Conservation (phyloP, 2,888 invertebrate genomes). For the Masnerella sp. region DNA sequence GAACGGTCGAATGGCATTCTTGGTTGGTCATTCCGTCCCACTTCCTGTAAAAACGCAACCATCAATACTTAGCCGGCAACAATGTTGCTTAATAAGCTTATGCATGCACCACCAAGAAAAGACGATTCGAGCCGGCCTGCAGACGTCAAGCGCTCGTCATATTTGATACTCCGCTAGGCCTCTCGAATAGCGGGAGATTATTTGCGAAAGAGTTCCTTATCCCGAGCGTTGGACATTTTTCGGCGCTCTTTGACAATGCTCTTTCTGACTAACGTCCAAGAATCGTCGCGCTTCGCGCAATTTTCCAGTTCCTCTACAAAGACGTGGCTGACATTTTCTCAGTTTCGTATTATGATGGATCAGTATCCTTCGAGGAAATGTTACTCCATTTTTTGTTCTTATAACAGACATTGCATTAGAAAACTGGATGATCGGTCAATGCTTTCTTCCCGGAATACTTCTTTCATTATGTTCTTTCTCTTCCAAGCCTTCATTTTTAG, state of each 20-base stretch:
- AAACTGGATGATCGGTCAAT: slow-evolving; percentile 24
- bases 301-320: slow-evolving; percentile 50
- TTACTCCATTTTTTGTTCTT: slow-evolving; percentile 56
- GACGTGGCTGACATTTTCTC: slow-evolving; percentile 57
- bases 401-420: slow-evolving; percentile 32
- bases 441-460: slow-evolving; percentile 28
- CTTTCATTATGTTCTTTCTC: too few relatives aligned
- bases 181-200: slow-evolving; percentile 64
- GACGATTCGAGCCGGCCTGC: slow-evolving; percentile 66
- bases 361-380: slow-evolving; percentile 55
- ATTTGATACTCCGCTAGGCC: slow-evolving; percentile 70
- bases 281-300: slow-evolving; percentile 52
- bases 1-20: slow-evolving; percentile 45
- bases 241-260: slow-evolving; percentile 61
- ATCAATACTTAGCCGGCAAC: slow-evolving; percentile 68
- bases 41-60: slow-evolving; percentile 64
- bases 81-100: slow-evolving; percentile 77
- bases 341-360: slow-evolving; percentile 56
- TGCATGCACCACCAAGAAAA: slow-evolving; percentile 73
- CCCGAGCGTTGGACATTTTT: slow-evolving; percentile 65
- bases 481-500: too few relatives aligned
- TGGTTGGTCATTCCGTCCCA: slow-evolving; percentile 55
- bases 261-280: slow-evolving; percentile 56
- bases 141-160: slow-evolving; percentile 76
- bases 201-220: slow-evolving; percentile 74